A percentile compares a stretch with the other conserved stretches of the same genome.
Evolutionary conservation across 1,140 invertebrate genomes (phyloP).

Genomic region (Rhagoletis zephyria): DNA sequence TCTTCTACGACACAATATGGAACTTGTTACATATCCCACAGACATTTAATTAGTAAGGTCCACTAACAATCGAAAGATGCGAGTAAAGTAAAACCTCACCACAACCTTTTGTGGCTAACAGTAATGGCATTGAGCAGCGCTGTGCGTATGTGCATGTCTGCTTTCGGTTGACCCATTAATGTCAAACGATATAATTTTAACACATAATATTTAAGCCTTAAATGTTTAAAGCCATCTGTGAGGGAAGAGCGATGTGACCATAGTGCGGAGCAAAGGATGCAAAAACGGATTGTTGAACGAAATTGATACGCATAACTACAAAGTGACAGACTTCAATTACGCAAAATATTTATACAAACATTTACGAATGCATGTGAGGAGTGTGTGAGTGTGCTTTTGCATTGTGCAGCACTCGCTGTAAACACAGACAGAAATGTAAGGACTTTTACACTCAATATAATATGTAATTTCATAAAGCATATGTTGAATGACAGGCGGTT

Average conservation of each 20-base stretch:
- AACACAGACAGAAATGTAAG: neutral
- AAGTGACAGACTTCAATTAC: conserved; percentile 42
- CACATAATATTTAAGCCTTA: conserved; percentile 3
- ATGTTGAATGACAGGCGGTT: neutral
- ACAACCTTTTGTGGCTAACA: neutral
- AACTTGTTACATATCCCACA: too few species aligned
- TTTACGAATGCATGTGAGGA: neutral
- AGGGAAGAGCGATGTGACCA: neutral
- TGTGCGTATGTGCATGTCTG: neutral
- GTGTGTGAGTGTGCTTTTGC: neutral
- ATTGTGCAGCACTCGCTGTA: neutral
- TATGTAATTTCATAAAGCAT: neutral
- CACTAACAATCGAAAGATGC: too few species aligned
- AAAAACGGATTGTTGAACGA: conserved; percentile 23
- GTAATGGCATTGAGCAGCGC: neutral
- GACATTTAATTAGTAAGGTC: too few species aligned
- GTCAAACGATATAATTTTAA: neutral
- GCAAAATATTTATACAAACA: neutral
- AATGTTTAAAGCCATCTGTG: neutral
- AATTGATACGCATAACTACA: conserved; percentile 40
- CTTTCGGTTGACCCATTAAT: neutral
- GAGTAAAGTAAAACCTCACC: too few species aligned
- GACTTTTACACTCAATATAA: conserved; percentile 5
- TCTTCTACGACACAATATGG: too few species aligned
- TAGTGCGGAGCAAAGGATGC: neutral